Base-by-base conservation (phyloP, 2,888 invertebrate genomes). In the Norana najaformis region DNA sequence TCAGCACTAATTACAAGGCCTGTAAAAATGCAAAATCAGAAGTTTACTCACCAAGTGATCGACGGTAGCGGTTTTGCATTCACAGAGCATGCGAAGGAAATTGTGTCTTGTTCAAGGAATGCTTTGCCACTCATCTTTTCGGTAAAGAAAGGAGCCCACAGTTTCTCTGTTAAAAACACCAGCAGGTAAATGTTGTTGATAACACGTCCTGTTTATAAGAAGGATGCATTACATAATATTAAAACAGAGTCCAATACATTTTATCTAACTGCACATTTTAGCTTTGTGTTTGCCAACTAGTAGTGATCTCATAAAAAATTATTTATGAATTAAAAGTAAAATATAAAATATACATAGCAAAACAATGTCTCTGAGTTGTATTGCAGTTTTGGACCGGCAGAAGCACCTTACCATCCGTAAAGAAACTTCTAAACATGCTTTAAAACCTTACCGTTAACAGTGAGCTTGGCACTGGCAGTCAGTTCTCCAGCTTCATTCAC, bases 101-200 rank as follows among this genome's bases (percentile, higher is more conserved):
- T 36, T 41, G 23, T 69, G 36, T 89, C 89, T 18, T 69, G 47
- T 53, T 89, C 47, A 34, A 4, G 30, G 37, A 37, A 8, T n/a
- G 30, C 89, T 30, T n/a, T 53, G 69, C 53, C 89, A 20, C 35
- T 35, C 13, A 89, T 37, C 30, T 89, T 11, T 20, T 89, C 89
- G n/a, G n/a, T 37, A 14, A 89, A 53, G 35, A 53, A 16, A 35
- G 89, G 89, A 69, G 89, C 89, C 89, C 89, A 89, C 41, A 89
- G 36, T 47, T 36, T 47, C 89, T 89, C 89, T 89, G 69, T 69
- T 69, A 5, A n/a, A 69, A 69, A 69, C 69, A 69, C 1, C 69
- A 69, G n/a, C 30, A 0, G 1, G 6, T 23, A 20, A 53, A 6
- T 16, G n/a, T 30, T n/a, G 69, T n/a, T 69, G 69, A 69, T n/a